Percentiles rank a stretch among this genome's conserved stretches.
Conservation (phyloP, 2,888 invertebrate genomes). For the Athripsodes cinereus region DNA sequence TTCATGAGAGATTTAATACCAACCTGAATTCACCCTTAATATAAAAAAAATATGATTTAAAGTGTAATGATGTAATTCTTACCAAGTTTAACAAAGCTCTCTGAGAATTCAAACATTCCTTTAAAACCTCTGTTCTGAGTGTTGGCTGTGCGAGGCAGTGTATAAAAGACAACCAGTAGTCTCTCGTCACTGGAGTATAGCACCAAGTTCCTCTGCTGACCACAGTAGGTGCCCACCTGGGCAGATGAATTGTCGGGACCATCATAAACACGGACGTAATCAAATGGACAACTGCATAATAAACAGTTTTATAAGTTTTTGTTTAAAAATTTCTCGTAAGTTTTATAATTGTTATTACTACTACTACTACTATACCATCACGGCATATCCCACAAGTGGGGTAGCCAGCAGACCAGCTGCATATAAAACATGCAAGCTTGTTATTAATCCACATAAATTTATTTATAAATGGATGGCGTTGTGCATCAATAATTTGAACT, state of each 20-base stretch:
- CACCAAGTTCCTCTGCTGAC: constrained; percentile 93
- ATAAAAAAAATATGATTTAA: too few relatives aligned
- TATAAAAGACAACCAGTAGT: constrained; percentile 86
- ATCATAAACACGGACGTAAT: constrained; percentile 95
- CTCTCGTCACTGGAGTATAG: constrained; percentile 90
- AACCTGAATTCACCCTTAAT: too few relatives aligned
- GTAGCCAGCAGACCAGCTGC: too few relatives aligned
- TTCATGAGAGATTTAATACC: too few relatives aligned
- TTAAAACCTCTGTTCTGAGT: constrained; percentile 97
- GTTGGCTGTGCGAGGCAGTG: constrained; percentile 85
- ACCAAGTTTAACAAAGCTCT: constrained; percentile 97
- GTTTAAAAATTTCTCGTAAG: too few relatives aligned
- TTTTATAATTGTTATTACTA: too few relatives aligned
- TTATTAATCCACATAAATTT: too few relatives aligned
- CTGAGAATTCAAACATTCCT: constrained; percentile 97
- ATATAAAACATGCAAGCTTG: too few relatives aligned
- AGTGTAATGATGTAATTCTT: constrained; percentile 33
- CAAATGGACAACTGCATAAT: constrained; percentile 88
- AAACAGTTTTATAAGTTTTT: not conserved
- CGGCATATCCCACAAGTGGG: too few relatives aligned
- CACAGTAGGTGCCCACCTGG: constrained; percentile 94
- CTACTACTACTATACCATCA: too few relatives aligned
- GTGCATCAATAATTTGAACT: too few relatives aligned
- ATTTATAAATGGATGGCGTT: too few relatives aligned
- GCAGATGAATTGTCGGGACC: constrained; percentile 84